Evolutionary conservation across 2,888 invertebrate genomes (phyloP).

Genomic region (Gryllus longicercus): DNA sequence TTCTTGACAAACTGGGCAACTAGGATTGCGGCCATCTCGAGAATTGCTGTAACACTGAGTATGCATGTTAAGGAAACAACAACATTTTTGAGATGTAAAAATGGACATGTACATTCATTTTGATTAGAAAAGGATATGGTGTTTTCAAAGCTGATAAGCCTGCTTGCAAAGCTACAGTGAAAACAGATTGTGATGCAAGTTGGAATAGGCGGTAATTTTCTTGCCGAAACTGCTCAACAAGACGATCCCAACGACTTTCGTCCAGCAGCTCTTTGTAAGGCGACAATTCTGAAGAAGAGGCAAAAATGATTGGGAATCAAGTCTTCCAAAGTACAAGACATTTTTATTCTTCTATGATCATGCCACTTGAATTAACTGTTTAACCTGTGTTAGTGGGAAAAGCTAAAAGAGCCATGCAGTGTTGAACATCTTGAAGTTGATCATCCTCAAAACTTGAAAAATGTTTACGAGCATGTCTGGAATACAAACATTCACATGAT

Average conservation of each 20-base stretch:
- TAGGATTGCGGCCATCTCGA: slow-evolving; percentile 66
- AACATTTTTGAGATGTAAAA: neutral
- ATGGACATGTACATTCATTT: neutral
- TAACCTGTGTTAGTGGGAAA: slow-evolving; percentile 78
- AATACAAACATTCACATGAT: slow-evolving; percentile 30
- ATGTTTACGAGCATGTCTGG: slow-evolving; percentile 84
- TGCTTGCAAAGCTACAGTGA: slow-evolving; percentile 87
- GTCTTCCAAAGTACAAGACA: neutral
- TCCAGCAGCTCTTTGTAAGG: slow-evolving; percentile 51
- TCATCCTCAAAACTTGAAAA: slow-evolving; percentile 85
- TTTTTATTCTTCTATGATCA: neutral
- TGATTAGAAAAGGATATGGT: slow-evolving; percentile 63
- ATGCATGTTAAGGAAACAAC: slow-evolving; percentile 44
- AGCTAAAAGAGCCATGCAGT: slow-evolving; percentile 92
- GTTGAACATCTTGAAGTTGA: slow-evolving; percentile 81
- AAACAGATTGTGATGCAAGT: slow-evolving; percentile 83
- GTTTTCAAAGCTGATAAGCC: slow-evolving; percentile 95
- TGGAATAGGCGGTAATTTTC: slow-evolving; percentile 95
- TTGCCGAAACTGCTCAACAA: slow-evolving; percentile 86
- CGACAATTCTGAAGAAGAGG: slow-evolving; percentile 41
- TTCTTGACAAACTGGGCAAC: slow-evolving; percentile 90
- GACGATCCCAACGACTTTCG: slow-evolving; percentile 67
- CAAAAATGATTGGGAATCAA: neutral
- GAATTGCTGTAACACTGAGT: slow-evolving; percentile 68
- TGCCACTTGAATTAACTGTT: neutral